These are phyloP conservation scores for Plebejus anna DNA, from an alignment of 2,888 invertebrate species.

Conservation along the genomic window DNA sequence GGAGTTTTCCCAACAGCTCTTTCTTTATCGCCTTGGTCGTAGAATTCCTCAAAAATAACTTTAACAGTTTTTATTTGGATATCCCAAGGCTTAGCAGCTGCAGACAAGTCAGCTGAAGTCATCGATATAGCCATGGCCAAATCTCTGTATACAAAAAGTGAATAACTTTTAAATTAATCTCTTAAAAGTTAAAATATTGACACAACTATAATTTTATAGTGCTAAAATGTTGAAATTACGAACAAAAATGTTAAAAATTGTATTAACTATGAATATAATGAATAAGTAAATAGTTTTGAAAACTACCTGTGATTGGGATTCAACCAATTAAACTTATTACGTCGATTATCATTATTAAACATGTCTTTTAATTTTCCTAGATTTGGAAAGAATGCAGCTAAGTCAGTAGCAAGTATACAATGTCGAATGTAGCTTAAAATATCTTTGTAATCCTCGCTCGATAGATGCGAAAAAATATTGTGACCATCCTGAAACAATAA, in stretches of 20 bases:
- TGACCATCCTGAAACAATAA: constrained; percentile 86
- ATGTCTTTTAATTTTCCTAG: constrained; percentile 77
- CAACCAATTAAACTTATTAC: constrained; percentile 81
- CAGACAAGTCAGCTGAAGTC: constrained; percentile 91
- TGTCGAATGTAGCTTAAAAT: constrained; percentile 87
- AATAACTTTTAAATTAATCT: neutral
- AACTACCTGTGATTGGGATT: constrained; percentile 79
- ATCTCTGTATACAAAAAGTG: constrained; percentile 56
- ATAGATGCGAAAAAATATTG: constrained; percentile 88
- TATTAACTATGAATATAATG: neutral
- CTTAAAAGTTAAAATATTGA: neutral
- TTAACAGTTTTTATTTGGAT: constrained; percentile 89
- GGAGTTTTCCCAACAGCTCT: constrained; percentile 83
- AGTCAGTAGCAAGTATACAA: constrained; percentile 91
- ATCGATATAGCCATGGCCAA: constrained; percentile 88
- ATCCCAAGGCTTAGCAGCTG: constrained; percentile 91
- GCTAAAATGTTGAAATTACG: neutral
- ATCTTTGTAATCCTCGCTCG: constrained; percentile 86
- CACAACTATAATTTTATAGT: neutral
- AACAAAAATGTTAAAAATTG: neutral
- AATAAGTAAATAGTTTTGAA: neutral
- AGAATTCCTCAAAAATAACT: constrained; percentile 91
- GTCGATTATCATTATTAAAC: constrained; percentile 68
- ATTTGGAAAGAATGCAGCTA: constrained; percentile 90
- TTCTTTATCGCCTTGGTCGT: constrained; percentile 88